Evolutionary conservation across 2,888 invertebrate genomes (phyloP).

Genomic region (Pimpla rufipes): DNA sequence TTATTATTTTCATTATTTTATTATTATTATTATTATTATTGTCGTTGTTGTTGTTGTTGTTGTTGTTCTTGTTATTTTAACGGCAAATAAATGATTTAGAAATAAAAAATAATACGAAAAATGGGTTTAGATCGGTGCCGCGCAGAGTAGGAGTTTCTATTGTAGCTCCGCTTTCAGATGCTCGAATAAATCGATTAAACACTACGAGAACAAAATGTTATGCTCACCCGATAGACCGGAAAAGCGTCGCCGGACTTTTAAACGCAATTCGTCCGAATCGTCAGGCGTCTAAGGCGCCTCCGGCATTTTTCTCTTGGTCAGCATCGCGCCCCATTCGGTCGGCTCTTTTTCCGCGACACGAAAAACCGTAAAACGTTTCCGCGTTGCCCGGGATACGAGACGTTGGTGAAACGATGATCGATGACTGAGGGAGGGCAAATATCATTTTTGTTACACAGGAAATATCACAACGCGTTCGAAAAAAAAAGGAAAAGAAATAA

Average conservation of each 20-base stretch:
- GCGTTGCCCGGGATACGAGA: slow-evolving; percentile 28
- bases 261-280: neutral
- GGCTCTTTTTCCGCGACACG: slow-evolving; percentile 27
- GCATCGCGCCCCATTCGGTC: slow-evolving; percentile 1
- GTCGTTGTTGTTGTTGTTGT: too few relatives aligned
- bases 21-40: too few relatives aligned
- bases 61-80: too few relatives aligned
- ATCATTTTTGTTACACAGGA: too few relatives aligned
- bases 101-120: neutral
- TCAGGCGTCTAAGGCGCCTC: neutral
- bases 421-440: neutral
- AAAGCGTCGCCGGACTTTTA: slow-evolving; percentile 5
- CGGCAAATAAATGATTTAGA: too few relatives aligned
- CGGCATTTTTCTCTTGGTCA: neutral
- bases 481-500: neutral
- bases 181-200: slow-evolving; percentile 31
- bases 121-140: neutral
- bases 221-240: slow-evolving; percentile 21
- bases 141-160: neutral
- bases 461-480: neutral
- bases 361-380: slow-evolving; percentile 23
- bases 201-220: neutral
- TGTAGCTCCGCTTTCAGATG: neutral
- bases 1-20: too few relatives aligned
- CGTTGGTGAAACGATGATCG: neutral